Percentiles rank a stretch among this genome's conserved stretches.
phyloP scores from a whole-genome alignment of 2,888 invertebrate species.

The Lithophane leautieri region DNA sequence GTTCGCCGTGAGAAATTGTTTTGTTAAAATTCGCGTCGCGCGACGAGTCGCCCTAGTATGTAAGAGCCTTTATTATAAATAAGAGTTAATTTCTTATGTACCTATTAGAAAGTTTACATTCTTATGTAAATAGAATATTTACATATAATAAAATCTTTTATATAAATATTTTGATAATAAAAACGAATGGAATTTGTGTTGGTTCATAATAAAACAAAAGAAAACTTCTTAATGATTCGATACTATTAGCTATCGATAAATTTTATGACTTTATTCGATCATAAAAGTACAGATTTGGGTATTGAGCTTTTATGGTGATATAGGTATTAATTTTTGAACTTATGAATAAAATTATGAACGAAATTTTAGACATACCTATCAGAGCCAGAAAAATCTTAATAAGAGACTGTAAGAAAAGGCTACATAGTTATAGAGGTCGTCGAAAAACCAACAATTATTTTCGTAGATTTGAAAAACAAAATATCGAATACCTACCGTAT shows the following conservation, averaged over 20 bases:
- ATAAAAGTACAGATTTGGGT: constrained; percentile 30
- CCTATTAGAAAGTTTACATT: constrained; percentile 67
- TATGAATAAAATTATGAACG: background rate
- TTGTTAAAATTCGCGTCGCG: no score
- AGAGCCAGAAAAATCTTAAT: background rate
- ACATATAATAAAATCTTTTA: constrained; percentile 38
- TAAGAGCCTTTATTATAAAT: constrained; percentile 64
- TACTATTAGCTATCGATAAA: constrained; percentile 26
- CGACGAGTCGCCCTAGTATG: no score
- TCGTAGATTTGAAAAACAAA: background rate
- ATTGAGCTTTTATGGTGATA: background rate
- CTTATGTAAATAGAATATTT: constrained; percentile 62
- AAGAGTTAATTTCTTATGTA: constrained; percentile 55
- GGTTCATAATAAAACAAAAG: constrained; percentile 50
- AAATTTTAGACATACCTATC: background rate
- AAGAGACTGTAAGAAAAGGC: background rate
- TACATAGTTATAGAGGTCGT: background rate
- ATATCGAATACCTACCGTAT: background rate
- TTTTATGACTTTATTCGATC: constrained; percentile 35
- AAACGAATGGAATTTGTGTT: constrained; percentile 49
- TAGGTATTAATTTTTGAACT: background rate
- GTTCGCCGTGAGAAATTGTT: no score
- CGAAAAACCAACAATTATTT: background rate
- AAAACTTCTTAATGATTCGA: constrained; percentile 34
- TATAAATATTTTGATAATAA: constrained; percentile 27